Conservation (phyloP, 2,888 invertebrate genomes). For the Agrochola litura region DNA sequence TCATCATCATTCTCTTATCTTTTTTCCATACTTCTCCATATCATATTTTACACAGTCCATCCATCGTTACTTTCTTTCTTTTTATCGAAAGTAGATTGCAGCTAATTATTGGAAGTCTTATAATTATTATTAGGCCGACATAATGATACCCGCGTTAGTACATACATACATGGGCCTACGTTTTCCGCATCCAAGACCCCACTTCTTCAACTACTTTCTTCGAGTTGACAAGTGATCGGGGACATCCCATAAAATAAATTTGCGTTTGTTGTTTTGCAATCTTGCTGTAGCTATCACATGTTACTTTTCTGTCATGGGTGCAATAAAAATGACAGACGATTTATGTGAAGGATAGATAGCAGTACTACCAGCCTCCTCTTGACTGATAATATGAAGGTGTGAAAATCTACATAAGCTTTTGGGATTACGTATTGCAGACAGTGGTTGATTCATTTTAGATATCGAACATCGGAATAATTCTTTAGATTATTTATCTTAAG, state of each 20-base stretch:
- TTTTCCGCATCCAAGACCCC: not conserved
- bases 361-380: conserved; percentile 15
- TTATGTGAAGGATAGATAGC: conserved; percentile 23
- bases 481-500: not conserved
- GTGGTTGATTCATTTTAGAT: conserved; percentile 15
- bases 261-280: conserved; percentile 5
- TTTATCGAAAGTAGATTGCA: not conserved
- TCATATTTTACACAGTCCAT: too few relatives aligned
- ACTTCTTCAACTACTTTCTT: conserved; percentile 12
- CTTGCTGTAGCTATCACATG: conserved; percentile 20
- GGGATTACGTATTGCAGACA: conserved; percentile 33
- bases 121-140: not conserved
- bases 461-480: not conserved
- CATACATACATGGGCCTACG: not conserved
- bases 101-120: not conserved
- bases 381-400: conserved; percentile 33
- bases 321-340: conserved; percentile 1
- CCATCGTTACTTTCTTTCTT: too few relatives aligned
- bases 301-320: not conserved
- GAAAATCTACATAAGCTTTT: conserved; percentile 24
- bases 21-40: too few relatives aligned
- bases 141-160: not conserved
- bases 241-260: not conserved
- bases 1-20: too few relatives aligned
- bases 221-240: not conserved